Conservation (phyloP, 2,888 invertebrate species). For the Chaetogeoica ovagalla region DNA sequence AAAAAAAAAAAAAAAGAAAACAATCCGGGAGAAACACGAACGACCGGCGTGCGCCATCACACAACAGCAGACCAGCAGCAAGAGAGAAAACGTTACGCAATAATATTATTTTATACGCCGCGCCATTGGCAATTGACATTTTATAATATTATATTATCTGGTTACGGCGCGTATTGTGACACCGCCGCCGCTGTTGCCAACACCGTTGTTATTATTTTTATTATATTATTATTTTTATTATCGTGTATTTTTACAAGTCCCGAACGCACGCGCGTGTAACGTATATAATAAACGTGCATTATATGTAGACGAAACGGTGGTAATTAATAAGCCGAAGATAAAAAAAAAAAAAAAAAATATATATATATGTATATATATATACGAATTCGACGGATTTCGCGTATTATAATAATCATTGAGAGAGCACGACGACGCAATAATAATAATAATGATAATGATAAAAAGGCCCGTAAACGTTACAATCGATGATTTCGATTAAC, state of each 20-base stretch:
- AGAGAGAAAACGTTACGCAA: constrained; percentile 46
- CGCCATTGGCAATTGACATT: constrained; percentile 49
- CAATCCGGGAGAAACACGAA: background rate
- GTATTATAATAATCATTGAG: no score
- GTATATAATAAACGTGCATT: no score
- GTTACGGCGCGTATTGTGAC: constrained; percentile 36
- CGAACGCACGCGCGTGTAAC: background rate
- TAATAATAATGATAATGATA: no score
- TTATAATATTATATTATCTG: constrained; percentile 15
- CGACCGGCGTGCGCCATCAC: background rate
- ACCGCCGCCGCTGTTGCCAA: constrained; percentile 26
- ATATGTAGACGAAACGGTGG: no score
- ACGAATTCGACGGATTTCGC: no score
- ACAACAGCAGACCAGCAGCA: no score
- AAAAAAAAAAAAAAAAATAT: no score
- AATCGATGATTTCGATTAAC: no score
- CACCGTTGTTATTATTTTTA: constrained; percentile 28
- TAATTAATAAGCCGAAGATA: no score
- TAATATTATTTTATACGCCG: constrained; percentile 13
- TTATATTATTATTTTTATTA: background rate
- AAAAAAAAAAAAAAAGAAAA: background rate
- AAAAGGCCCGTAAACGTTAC: no score
- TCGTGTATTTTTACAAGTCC: background rate
- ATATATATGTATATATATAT: no score
- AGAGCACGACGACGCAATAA: no score